phyloP scores from a whole-genome alignment of 2,113 vertebrate species.

The Potamarius usumacintae region DNA sequence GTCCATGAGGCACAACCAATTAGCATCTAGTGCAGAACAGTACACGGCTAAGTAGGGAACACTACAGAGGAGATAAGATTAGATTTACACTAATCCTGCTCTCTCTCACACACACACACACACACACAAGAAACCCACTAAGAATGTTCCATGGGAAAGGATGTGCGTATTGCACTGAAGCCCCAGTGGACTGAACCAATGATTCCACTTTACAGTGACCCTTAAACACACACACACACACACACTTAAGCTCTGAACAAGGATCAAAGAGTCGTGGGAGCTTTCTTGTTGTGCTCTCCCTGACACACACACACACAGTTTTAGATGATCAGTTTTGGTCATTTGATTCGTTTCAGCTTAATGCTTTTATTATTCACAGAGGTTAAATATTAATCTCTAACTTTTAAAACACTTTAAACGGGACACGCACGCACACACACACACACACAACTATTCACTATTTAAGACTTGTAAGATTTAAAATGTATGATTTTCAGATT shows the following conservation, averaged over 20 bases:
- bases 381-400: not conserved
- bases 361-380: not conserved
- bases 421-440: not conserved
- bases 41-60: not conserved
- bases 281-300: not conserved
- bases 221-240: not conserved
- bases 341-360: not conserved
- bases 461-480: too few relatives aligned
- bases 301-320: not conserved
- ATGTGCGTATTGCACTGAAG: not conserved
- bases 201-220: slow-evolving; percentile 7
- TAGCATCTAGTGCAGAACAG: not conserved
- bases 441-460: too few relatives aligned
- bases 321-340: not conserved
- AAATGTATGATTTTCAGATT: too few relatives aligned
- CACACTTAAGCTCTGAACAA: not conserved
- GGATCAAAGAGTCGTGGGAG: slow-evolving; percentile 5
- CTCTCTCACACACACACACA: not conserved
- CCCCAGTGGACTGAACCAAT: slow-evolving; percentile 7
- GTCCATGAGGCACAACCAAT: not conserved
- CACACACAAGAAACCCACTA: not conserved
- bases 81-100: slow-evolving; percentile 1
- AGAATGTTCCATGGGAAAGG: slow-evolving; percentile 10
- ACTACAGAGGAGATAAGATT: not conserved
- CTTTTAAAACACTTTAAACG: not conserved